phyloP scores from a whole-genome alignment of 2,113 vertebrate species.

The Hyperopisus bebe region DNA sequence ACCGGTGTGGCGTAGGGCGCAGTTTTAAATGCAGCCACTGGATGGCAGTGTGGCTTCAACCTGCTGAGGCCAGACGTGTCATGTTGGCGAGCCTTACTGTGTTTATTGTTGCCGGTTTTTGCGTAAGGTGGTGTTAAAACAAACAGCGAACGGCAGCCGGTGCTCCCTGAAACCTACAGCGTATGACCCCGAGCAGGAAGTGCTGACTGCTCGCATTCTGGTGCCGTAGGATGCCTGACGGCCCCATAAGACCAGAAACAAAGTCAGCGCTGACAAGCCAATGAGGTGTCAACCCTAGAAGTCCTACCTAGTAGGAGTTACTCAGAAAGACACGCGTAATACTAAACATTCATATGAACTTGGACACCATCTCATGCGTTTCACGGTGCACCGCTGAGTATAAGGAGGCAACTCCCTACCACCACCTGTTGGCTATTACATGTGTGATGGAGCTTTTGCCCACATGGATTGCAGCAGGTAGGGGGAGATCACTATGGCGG shows the following conservation, averaged over 20 bases:
- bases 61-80: constrained; percentile 26
- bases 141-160: not conserved
- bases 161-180: not conserved
- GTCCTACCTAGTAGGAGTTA: not conserved
- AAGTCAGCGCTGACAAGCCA: not conserved
- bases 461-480: not conserved
- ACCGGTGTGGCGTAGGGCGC: no score
- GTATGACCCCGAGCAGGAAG: not conserved
- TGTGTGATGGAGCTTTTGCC: not conserved
- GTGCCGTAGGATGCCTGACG: not conserved
- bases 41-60: constrained; percentile 55
- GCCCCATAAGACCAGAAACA: not conserved
- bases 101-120: not conserved
- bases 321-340: not conserved
- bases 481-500: not conserved
- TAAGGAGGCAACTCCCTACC: not conserved
- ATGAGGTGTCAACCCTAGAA: not conserved
- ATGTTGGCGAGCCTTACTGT: constrained; percentile 34
- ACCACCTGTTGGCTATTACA: not conserved
- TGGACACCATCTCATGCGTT: not conserved
- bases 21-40: constrained; percentile 42
- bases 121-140: not conserved
- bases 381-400: not conserved
- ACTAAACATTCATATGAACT: not conserved
- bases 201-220: not conserved